These are phyloP conservation scores for Mastomys natalensis DNA, from an alignment of 2,113 vertebrate genomes.

Conservation along the genomic window DNA sequence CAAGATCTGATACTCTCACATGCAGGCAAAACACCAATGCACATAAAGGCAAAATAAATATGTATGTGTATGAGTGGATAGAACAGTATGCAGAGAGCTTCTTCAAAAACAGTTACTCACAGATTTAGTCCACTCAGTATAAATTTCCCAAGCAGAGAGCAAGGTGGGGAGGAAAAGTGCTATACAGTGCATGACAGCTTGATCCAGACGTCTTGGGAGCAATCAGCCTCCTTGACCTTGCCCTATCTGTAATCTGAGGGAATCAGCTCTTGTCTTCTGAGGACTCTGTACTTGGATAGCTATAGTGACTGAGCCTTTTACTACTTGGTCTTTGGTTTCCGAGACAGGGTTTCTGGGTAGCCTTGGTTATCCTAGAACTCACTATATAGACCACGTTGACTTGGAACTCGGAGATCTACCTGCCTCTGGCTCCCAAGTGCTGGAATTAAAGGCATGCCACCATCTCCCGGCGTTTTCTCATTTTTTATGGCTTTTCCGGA, in stretches of 20 bases:
- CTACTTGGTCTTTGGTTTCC: background rate
- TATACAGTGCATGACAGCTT: background rate
- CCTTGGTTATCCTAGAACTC: background rate
- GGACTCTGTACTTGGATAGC: background rate
- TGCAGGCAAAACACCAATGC: too few relatives aligned
- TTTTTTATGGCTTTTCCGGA: background rate
- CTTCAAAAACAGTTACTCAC: background rate
- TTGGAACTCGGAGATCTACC: background rate
- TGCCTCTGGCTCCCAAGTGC: too few relatives aligned
- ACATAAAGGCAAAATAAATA: background rate
- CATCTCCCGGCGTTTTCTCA: background rate
- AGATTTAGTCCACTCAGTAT: background rate
- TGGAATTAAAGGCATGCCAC: background rate
- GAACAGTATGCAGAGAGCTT: background rate
- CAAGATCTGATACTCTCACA: too few relatives aligned
- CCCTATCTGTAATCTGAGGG: background rate
- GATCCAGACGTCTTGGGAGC: background rate
- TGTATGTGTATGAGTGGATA: background rate
- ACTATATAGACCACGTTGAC: background rate
- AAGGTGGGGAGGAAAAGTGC: background rate
- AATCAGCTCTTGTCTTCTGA: background rate
- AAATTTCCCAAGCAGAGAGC: slow-evolving; percentile 35
- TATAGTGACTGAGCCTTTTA: background rate
- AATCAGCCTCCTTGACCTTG: background rate
- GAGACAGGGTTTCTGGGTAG: background rate